Evolutionary conservation across 2,888 invertebrate species (phyloP).

Genomic region (Merodon equestris): DNA sequence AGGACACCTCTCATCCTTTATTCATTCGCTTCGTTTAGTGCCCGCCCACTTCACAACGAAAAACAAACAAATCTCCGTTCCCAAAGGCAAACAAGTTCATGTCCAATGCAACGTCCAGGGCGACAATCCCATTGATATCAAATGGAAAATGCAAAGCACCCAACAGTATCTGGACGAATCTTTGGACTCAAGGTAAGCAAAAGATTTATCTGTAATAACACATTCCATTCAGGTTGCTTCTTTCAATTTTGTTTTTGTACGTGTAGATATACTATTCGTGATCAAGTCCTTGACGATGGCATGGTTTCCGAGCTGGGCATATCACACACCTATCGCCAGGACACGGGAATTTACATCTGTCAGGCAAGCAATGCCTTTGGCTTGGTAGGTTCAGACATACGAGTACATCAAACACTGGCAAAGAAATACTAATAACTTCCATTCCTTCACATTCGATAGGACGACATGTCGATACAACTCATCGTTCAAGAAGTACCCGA

Average conservation of each 20-base stretch:
- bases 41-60: constrained; percentile 92
- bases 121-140: constrained; percentile 92
- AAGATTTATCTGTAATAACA: constrained; percentile 26
- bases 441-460: constrained; percentile 75
- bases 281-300: constrained; percentile 88
- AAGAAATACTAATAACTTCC: not conserved
- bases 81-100: constrained; percentile 89
- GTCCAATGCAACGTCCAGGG: constrained; percentile 92
- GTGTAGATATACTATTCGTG: constrained; percentile 85
- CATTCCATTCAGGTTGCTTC: not conserved
- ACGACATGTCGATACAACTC: constrained; percentile 93
- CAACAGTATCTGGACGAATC: constrained; percentile 87
- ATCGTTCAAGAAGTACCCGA: constrained; percentile 95
- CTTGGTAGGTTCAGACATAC: constrained; percentile 82
- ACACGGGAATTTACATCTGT: constrained; percentile 93
- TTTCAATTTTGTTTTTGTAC: constrained; percentile 3
- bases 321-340: constrained; percentile 90
- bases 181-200: constrained; percentile 83
- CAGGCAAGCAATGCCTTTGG: constrained; percentile 94
- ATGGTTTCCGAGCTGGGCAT: constrained; percentile 92
- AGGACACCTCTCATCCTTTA: constrained; percentile 76
- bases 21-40: constrained; percentile 78
- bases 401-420: constrained; percentile 34
- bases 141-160: constrained; percentile 86
- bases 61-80: constrained; percentile 89